A percentile compares a stretch with the other conserved stretches of the same genome.
Evolutionary conservation across 2,888 invertebrate species (phyloP).

Genomic region (Catocala sponsa): DNA sequence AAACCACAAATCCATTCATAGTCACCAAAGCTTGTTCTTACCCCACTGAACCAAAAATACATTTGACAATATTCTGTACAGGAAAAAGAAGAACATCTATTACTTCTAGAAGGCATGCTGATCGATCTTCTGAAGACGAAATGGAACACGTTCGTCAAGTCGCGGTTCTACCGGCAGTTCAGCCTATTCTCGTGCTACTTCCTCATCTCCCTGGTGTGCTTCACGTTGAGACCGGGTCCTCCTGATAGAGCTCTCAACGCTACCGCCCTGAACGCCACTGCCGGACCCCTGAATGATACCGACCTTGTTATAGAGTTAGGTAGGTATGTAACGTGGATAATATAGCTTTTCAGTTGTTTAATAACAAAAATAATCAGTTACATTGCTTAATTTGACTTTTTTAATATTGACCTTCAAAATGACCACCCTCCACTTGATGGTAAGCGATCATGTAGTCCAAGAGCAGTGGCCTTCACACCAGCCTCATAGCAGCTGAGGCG

Average conservation of each 20-base stretch:
- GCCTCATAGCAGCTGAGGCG: no score
- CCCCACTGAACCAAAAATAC: no score
- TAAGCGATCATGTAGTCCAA: no score
- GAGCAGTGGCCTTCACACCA: no score
- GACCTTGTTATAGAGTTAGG: conserved; percentile 69
- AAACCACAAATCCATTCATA: no score
- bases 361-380: no score
- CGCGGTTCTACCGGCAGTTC: conserved; percentile 97
- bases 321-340: conserved; percentile 48
- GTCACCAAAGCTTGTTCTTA: no score
- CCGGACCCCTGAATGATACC: conserved; percentile 67
- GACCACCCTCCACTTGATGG: no score
- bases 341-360: no score
- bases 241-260: conserved; percentile 83
- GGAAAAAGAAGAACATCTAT: conserved; percentile 98
- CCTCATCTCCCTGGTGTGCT: conserved; percentile 95
- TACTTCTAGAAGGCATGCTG: conserved; percentile 97
- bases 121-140: conserved; percentile 98
- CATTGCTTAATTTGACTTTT: no score
- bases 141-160: conserved; percentile 99
- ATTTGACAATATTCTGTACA: conserved; percentile 69
- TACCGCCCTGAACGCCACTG: conserved; percentile 73
- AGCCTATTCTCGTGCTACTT: conserved; percentile 97
- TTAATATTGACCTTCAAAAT: no score
- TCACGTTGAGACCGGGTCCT: conserved; percentile 96